Base-by-base conservation (phyloP, 1,140 invertebrate species). In the Rhynchophorus ferrugineus region DNA sequence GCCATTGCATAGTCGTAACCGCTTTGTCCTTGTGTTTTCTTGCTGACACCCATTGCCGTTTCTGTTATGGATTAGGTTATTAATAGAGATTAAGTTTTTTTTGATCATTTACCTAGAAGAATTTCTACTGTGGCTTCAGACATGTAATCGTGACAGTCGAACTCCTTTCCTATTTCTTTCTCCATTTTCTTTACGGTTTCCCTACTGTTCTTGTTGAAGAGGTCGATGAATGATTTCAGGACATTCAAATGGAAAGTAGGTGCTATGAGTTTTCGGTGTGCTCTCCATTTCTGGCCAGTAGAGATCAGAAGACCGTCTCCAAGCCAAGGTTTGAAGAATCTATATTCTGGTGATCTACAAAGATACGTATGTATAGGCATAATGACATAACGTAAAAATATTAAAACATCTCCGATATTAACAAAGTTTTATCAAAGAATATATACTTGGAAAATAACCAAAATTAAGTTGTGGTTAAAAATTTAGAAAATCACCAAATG, bases 271-370 rank as follows among this genome's bases (percentile, higher is more conserved):
- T 88, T 88, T 53, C 86, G 78, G 63, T 89, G 85, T 11, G 81
- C 76, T 14, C 84, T 78, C 86, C 86, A 89, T 77, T 86, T 88
- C 58, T 80, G 78, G 64, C 85, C 85, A 17, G 77, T 80, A 47
- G 84, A 89, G 16, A 90, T 91, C 1, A 94, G 74, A 2, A 95
- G 71, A 44, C 91, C 91, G 59, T 90, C 81, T 9, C 90, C 90
- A 34, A 95, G 78, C 91, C 91, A 95, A 1, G 89, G 89, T 63
- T 91, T 83, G 53, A 97, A 86, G 65, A 85, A 90, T 52, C 78
- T 78, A 63, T 91, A 91, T 71, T 88, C 83, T 1, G 74, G 51
- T 8, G 57, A 57, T 51, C 53, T 55, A n/a, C 3, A 44, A 49
- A 41, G 8, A 49, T 18, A 21, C 18, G 9, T 46, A 29, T 29